Base-by-base conservation (phyloP, 2,888 invertebrate species). In the Chymomyza amoena region DNA sequence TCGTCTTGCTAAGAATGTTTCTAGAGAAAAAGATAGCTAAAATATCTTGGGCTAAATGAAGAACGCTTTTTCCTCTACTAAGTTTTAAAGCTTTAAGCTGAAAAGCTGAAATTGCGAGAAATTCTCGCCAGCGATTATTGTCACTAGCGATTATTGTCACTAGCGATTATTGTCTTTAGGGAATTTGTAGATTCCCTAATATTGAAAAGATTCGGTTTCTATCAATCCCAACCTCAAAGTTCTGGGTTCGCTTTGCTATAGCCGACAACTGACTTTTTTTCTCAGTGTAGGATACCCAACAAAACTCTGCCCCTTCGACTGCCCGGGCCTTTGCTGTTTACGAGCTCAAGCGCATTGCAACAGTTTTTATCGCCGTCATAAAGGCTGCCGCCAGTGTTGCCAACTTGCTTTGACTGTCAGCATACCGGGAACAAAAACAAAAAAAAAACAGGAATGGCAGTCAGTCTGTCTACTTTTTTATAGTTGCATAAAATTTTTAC, bases 321-420 rank as follows among this genome's bases (percentile, higher is more conserved):
- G 6, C 51, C 51, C 2, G 51, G 51, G 51, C 15, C 16, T 51
- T 51, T 51, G 51, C 51, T 82, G 76, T 84, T 83, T 83, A 83
- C 84, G 87, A 76, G 75, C 68, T 32, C 68, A 63, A 56, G 57
- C 28, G 15, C 28, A 57, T 28, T 45, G 82, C 85, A 75, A 81
- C 81, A 78, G 78, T 82, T 86, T 86, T 86, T 88, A 86, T 86
- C 79, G 75, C 88, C 66, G 32, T 59, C 81, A 86, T 86, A 86
- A 86, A 86, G 74, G 78, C 70, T 70, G 75, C 15, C 63, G 62
- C 20, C 39, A 39, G 45, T 50, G 50, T 25, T 25, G 51, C 57
- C 20, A 16, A 15, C 28, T 15, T 9, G 25, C 28, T 57, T 9
- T 20, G 20, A 57, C 60, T 60, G 60, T 60, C 60, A 60, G 60